Percentiles rank a stretch among this genome's conserved stretches.
phyloP scores from a whole-genome alignment of 2,888 invertebrate species.

The Odontothrips loti region DNA sequence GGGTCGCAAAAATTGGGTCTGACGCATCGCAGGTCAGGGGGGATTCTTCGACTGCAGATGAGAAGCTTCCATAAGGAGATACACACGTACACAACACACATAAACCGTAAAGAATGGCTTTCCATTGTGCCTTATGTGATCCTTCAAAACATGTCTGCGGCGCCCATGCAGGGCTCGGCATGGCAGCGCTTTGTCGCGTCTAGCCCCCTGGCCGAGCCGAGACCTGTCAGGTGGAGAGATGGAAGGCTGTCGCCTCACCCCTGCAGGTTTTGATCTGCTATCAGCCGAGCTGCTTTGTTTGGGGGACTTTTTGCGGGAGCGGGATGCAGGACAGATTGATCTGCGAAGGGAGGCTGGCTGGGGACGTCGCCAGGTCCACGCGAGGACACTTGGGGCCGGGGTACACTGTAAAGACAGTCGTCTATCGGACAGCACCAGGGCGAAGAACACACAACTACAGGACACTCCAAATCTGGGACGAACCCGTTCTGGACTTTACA shows the following conservation, averaged over 20 bases:
- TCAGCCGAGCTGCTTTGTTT: conserved; percentile 1
- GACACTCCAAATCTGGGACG: too few relatives aligned
- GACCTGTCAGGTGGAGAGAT: conserved; percentile 2
- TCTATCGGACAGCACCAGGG: not conserved
- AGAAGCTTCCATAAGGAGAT: not conserved
- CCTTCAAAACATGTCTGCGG: conserved; percentile 8
- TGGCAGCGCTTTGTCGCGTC: not conserved
- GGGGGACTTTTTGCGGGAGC: not conserved
- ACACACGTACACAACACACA: not conserved
- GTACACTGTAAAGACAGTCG: not conserved
- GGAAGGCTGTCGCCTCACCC: not conserved
- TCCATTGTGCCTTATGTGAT: conserved; percentile 7
- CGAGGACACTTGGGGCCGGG: not conserved
- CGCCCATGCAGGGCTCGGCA: not conserved
- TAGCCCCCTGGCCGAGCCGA: not conserved
- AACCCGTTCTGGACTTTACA: too few relatives aligned
- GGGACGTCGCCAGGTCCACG: not conserved
- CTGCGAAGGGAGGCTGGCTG: not conserved
- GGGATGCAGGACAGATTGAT: not conserved
- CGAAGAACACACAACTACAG: too few relatives aligned
- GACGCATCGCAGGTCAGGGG: not conserved
- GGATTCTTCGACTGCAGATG: too few relatives aligned
- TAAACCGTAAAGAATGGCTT: conserved; percentile 2
- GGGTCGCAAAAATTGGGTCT: not conserved
- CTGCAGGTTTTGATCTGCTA: conserved; percentile 15